Conservation (phyloP, 2,888 invertebrate species). For the Pandemis cinnamomeana region DNA sequence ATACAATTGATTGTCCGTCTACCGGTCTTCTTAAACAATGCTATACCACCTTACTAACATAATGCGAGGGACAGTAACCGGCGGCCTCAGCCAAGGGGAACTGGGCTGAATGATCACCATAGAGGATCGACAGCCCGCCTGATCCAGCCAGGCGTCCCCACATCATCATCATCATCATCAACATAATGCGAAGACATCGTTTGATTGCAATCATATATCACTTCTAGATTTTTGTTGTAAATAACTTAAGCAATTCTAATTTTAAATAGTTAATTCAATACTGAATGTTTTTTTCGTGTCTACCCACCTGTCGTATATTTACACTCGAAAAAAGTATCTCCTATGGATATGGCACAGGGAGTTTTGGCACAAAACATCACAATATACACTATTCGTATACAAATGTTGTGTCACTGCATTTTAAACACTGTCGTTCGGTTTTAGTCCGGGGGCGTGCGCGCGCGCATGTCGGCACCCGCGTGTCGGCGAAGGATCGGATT, state of each 20-base stretch:
- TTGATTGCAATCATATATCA: neutral
- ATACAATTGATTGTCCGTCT: slow-evolving; percentile 33
- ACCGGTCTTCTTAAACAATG: slow-evolving; percentile 23
- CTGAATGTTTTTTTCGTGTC: neutral
- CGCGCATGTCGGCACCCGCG: slow-evolving; percentile 53
- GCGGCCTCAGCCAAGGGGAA: too few species aligned
- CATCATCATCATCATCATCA: too few species aligned
- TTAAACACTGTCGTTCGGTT: slow-evolving; percentile 47
- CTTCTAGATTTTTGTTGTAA: neutral
- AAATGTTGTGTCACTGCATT: slow-evolving; percentile 66
- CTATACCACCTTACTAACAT: neutral
- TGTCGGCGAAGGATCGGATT: slow-evolving; percentile 51
- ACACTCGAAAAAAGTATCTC: slow-evolving; percentile 61
- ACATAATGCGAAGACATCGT: neutral
- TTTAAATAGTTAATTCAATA: neutral
- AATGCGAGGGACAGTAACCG: too few species aligned
- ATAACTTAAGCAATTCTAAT: neutral
- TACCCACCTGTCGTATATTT: slow-evolving; percentile 67
- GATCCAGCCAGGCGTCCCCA: too few species aligned
- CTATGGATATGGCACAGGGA: slow-evolving; percentile 70
- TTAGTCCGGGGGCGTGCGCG: slow-evolving; percentile 52
- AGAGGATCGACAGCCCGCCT: too few species aligned
- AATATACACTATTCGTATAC: slow-evolving; percentile 72
- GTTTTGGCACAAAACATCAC: slow-evolving; percentile 80
- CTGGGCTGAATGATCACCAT: too few species aligned